Conservation (phyloP, 2,113 vertebrate genomes). For the Equus przewalskii region DNA sequence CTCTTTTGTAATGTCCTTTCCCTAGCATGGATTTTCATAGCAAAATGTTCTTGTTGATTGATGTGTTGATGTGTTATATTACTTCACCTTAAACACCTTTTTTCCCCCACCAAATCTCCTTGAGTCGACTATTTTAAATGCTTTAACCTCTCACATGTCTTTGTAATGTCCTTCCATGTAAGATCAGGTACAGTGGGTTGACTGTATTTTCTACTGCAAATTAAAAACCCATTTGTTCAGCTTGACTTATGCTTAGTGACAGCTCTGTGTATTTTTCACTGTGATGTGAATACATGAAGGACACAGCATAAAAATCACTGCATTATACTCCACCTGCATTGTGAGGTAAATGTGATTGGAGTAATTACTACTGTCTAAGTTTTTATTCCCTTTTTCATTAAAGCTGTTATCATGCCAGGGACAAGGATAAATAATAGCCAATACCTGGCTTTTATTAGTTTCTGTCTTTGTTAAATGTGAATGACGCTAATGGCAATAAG, state of each 20-base stretch:
- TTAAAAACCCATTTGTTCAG: slow-evolving; percentile 87
- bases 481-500: slow-evolving; percentile 60
- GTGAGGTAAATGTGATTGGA: slow-evolving; percentile 68
- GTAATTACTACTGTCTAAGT: slow-evolving; percentile 71
- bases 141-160: slow-evolving; percentile 59
- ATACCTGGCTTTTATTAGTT: slow-evolving; percentile 74
- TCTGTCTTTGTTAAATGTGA: slow-evolving; percentile 76
- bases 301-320: slow-evolving; percentile 60
- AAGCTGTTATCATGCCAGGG: slow-evolving; percentile 44
- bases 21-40: not conserved
- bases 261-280: slow-evolving; percentile 82
- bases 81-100: slow-evolving; percentile 39
- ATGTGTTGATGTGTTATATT: not conserved
- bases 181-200: slow-evolving; percentile 64
- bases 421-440: slow-evolving; percentile 76
- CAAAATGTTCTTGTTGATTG: not conserved
- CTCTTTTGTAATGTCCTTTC: not conserved
- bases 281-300: slow-evolving; percentile 82
- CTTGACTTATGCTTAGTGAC: slow-evolving; percentile 85
- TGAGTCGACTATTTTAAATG: slow-evolving; percentile 56
- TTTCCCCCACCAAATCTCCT: not conserved
- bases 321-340: slow-evolving; percentile 64
- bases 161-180: slow-evolving; percentile 78
- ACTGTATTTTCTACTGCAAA: slow-evolving; percentile 84
- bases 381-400: slow-evolving; percentile 77